phyloP scores from a whole-genome alignment of 2,888 invertebrate species.

The Vanessa cardui region DNA sequence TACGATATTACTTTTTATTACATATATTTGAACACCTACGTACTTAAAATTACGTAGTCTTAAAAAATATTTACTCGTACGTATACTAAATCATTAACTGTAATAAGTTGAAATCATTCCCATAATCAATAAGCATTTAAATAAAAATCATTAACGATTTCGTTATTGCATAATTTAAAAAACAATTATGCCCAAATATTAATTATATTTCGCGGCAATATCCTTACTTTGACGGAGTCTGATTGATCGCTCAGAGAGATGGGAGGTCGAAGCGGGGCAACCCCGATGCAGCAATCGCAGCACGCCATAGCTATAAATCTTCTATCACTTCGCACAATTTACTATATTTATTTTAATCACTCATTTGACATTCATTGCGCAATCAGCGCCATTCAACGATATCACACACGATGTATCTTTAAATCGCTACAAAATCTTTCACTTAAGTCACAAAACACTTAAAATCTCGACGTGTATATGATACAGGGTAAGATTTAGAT shows the following conservation, averaged over 20 bases:
- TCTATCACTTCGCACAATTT: slow-evolving; percentile 54
- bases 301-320: slow-evolving; percentile 78
- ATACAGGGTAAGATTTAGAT: slow-evolving; percentile 9
- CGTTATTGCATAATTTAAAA: no score
- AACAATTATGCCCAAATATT: not conserved
- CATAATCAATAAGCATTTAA: not conserved
- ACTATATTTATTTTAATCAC: slow-evolving; percentile 48
- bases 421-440: slow-evolving; percentile 7
- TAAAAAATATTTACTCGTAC: not conserved
- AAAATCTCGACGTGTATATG: slow-evolving; percentile 7
- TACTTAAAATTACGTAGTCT: slow-evolving; percentile 1
- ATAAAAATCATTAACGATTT: not conserved
- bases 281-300: slow-evolving; percentile 86
- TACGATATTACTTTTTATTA: slow-evolving; percentile 34
- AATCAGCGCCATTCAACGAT: slow-evolving; percentile 53
- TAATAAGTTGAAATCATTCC: not conserved
- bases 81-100: not conserved
- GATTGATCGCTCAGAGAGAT: slow-evolving; percentile 88
- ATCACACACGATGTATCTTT: slow-evolving; percentile 30
- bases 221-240: slow-evolving; percentile 89
- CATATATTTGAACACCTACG: slow-evolving; percentile 12
- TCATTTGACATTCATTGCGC: slow-evolving; percentile 61
- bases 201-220: slow-evolving; percentile 21
- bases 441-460: slow-evolving; percentile 31
- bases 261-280: slow-evolving; percentile 88